phyloP scores from a whole-genome alignment of 2,888 invertebrate species.

The Macrosoma leucophasiata region DNA sequence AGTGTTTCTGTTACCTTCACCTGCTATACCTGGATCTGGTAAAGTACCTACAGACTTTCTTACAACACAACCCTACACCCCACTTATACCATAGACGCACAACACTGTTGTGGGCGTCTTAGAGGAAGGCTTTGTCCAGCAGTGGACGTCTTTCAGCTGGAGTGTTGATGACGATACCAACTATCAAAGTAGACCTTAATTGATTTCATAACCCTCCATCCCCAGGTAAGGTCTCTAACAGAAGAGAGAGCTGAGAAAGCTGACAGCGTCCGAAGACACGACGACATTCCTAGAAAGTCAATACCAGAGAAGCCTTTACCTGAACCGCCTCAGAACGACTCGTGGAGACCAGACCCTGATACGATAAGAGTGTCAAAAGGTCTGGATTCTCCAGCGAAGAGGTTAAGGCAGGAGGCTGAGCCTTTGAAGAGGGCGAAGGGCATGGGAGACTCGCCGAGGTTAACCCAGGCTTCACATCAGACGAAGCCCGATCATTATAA shows the following conservation, averaged over 20 bases:
- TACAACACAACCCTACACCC: no score
- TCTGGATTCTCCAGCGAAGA: constrained; percentile 63
- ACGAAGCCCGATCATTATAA: constrained; percentile 72
- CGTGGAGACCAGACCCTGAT: constrained; percentile 62
- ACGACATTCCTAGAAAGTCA: constrained; percentile 42
- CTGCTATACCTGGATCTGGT: no score
- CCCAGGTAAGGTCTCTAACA: constrained; percentile 55
- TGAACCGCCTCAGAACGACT: constrained; percentile 27
- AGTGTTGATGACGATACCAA: no score
- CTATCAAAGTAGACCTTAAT: no score
- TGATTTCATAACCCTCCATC: constrained; percentile 10
- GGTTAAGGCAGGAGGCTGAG: constrained; percentile 63
- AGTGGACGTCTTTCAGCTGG: no score
- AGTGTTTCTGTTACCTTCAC: no score
- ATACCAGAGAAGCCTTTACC: constrained; percentile 18
- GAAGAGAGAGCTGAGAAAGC: constrained; percentile 49
- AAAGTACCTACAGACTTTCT: no score
- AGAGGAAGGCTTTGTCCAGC: no score
- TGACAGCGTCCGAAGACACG: constrained; percentile 42
- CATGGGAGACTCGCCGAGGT: constrained; percentile 53
- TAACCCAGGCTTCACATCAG: constrained; percentile 51
- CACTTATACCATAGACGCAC: no score
- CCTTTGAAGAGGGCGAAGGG: constrained; percentile 64
- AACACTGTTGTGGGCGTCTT: no score
- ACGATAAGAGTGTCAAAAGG: constrained; percentile 55